Evolutionary conservation across 2,797 vertebrate species (phyloP), one percentile per base, ranked within the genome.

Genomic region (Kryptolebias ocellatus): DNA sequence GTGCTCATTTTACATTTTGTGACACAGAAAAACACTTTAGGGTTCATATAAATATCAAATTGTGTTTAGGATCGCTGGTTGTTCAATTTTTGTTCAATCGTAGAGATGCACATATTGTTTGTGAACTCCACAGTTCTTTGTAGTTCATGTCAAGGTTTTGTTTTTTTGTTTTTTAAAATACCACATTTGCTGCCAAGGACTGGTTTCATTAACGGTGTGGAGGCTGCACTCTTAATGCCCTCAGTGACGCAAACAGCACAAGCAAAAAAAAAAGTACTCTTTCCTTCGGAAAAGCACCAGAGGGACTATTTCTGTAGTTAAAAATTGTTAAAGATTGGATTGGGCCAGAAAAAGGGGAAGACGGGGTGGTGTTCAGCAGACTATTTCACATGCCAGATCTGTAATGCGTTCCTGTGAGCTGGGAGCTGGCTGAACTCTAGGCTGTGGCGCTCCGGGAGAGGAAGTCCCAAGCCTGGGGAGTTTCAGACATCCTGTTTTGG

Each of bases 401-500:
- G 83, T 90, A 87, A 91, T 90, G 86, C 60, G 87, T 85, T 90
- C 87, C 87, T 92, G 79, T 28, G 70, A 79, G 79, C 85, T 88
- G 86, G 74, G 86, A 89, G 89, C 86, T 85, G 85, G 85, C 86
- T 89, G 88, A 89, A 89, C 88, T 90, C 79, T 85, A 76, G 74
- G 72, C 87, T 51, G 64, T 57, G 67, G 79, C 58, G 82, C 82
- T 89, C 79, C 69, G 83, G 89, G 87, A 90, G 84, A 92, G 90
- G 90, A 93, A 92, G 91, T 92, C 89, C 89, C 89, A 83, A 78
- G 85, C 80, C 90, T 86, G 77, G 84, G 89, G 90, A 91, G 90
- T 87, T 89, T 83, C 86, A 91, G 80, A 92, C 90, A 88, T 92
- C 92, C 92, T 94, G 92, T 93, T 93, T 89, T 91, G 90, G 81